phyloP scores from a whole-genome alignment of 2,113 vertebrate genomes.

The Aepyceros melampus region DNA sequence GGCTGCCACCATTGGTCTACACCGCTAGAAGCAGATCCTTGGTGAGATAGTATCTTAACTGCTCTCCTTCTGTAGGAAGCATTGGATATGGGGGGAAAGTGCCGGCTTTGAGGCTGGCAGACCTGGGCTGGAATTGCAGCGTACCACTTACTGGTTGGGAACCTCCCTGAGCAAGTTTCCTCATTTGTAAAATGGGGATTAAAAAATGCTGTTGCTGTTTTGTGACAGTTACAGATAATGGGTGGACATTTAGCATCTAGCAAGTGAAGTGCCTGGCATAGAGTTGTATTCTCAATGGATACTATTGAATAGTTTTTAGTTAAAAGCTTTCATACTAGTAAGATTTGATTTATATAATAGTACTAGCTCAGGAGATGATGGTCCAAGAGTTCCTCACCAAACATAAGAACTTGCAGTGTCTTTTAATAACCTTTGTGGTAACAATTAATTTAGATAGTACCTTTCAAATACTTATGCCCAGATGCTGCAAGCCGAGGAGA shows the following conservation, averaged over 20 bases:
- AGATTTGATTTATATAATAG: background rate
- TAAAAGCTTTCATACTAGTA: background rate
- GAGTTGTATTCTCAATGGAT: background rate
- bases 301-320: background rate
- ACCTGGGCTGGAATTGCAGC: background rate
- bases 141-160: background rate
- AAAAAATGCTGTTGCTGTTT: background rate
- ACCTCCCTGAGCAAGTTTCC: background rate
- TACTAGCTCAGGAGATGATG: background rate
- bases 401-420: background rate
- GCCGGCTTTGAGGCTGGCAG: background rate
- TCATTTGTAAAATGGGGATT: background rate
- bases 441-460: background rate
- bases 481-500: conserved; percentile 91
- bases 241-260: background rate
- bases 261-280: background rate
- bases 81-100: background rate
- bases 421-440: background rate
- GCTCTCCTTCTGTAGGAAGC: background rate
- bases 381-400: background rate
- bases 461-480: conserved; percentile 59
- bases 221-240: background rate
- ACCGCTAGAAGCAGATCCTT: background rate
- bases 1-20: rapidly evolving
- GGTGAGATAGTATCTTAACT: background rate